Base-by-base conservation (phyloP, 2,888 invertebrate species). In the Poecilus cupreus region DNA sequence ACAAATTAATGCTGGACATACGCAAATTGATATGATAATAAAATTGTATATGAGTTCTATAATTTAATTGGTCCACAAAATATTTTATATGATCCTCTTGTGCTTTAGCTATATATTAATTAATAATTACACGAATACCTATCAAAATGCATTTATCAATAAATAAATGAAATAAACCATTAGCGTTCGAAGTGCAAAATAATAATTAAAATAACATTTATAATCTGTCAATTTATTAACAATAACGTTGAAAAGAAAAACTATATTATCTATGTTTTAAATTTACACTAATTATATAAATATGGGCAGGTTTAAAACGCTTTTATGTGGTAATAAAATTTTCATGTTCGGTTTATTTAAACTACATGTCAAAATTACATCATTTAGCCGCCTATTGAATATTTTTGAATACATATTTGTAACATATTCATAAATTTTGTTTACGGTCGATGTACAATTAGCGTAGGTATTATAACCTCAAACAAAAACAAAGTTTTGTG, bases 1-100 rank as follows among this genome's bases (percentile, higher is more conserved):
- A 26, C 26, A 26, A 26, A 26, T 26, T 26, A 26, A 26, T 26
- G 5, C 26, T 26, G 26, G 26, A 26, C 26, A 26, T 26, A 26
- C 5, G 2, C 5, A 24, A 24, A n/a, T 57, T n/a, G 18, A 51
- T 51, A 18, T 51, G 6, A 57, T 57, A 57, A 57, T 57, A 57
- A 57, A 57, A 57, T 57, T 57, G 20, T 57, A 11, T 18, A 22
- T 22, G 20, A 20, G 51, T 5, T 51, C 18, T 10, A 11, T 57
- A 57, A 57, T 57, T 22, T 24, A 57, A 57, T 57, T 57, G 10
- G 3, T 3, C 10, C 26, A 57, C 11, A 57, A 57, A 57, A 57
- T 57, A 22, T 24, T 24, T 57, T 57, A 57, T 57, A 24, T 57
- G 22, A 57, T 51, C 51, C 51, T 18, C 51, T 26, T 18, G 51